Base-by-base conservation (phyloP, 2,113 vertebrate species). In the Fulmarus glacialis region DNA sequence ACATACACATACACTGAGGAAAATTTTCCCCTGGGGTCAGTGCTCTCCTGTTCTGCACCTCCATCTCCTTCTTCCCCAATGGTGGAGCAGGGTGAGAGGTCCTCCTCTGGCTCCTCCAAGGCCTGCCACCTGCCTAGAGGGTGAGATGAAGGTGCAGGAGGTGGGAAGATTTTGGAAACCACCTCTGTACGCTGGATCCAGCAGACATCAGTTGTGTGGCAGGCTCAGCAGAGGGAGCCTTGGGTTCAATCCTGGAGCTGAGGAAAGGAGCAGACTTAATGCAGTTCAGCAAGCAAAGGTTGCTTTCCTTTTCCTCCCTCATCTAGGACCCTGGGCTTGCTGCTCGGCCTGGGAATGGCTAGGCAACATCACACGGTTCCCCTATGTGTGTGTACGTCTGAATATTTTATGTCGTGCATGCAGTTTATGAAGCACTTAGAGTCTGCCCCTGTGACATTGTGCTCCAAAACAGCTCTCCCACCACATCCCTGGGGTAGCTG, bases 161-260 rank as follows among this genome's bases (percentile, higher is more conserved):
- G 15, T 24, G 20, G 15, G 14, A 36, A 27, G 13, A 16, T 30
- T 63, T 64, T 34, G 42, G 67, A 67, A 32, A 11, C 8, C 9
- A 8, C 14, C 21, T 32, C 2, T 7, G 3, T 2, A 9, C 0
- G 2, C 36, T 2, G 38, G 19, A 5, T 40, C 7, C 38, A 16
- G 55, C n/a, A 23, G 56, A 2, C 40, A 27, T 5, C 53, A 40
- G 10, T 15, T 38, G 29, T 71, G 50, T 0, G 26, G 42, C 26
- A 45, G 59, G 8, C 45, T 87, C 96, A 21, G 91, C 96, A 97
- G 89, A 91, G 93, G 96, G 97, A 96, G 91, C 94, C 56, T 89
- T 55, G 26, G 27, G 50, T 16, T 63, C 89, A 74, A 72, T 3
- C 6, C 63, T 81, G 80, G 27, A 62, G 75, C 67, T 45, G 40